Conservation (phyloP, 2,113 vertebrate species). For the Chlamydotis undulata region DNA sequence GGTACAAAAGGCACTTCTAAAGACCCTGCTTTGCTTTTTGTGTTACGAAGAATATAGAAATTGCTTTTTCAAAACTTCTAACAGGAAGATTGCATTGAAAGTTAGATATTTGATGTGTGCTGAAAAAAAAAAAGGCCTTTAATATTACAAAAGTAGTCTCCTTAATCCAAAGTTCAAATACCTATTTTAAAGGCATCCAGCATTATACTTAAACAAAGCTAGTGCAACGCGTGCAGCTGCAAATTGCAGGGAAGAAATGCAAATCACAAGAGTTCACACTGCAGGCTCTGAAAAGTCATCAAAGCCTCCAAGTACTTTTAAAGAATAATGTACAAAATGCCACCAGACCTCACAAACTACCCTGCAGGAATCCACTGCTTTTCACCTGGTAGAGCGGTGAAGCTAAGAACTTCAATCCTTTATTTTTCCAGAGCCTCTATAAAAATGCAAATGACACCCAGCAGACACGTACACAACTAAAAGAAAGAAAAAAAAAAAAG, state of each 20-base stretch:
- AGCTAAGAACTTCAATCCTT: neutral
- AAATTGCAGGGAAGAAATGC: conserved; percentile 61
- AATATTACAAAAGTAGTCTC: conserved; percentile 23
- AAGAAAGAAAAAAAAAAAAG: neutral
- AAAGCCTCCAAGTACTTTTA: conserved; percentile 34
- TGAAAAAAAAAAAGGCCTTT: conserved; percentile 35
- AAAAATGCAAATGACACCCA: neutral
- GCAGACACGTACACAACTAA: neutral
- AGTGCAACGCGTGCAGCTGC: conserved; percentile 27
- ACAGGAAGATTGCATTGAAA: conserved; percentile 12
- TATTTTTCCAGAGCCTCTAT: neutral
- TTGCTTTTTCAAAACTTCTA: neutral
- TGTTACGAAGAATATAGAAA: neutral
- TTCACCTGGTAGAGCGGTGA: neutral
- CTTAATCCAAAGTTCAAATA: conserved; percentile 55
- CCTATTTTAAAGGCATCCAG: conserved; percentile 25
- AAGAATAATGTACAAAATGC: conserved; percentile 33
- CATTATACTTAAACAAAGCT: conserved; percentile 57
- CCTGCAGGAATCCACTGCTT: conserved; percentile 29
- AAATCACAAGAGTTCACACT: conserved; percentile 40
- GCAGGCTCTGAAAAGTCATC: conserved; percentile 39
- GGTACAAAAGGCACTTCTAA: conserved; percentile 36
- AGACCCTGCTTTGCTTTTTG: neutral
- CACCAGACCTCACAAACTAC: conserved; percentile 14
- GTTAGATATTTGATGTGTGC: neutral